These are phyloP conservation scores for Myotis planiceps DNA, from an alignment of 2,797 vertebrate species.

Conservation along the genomic window DNA sequence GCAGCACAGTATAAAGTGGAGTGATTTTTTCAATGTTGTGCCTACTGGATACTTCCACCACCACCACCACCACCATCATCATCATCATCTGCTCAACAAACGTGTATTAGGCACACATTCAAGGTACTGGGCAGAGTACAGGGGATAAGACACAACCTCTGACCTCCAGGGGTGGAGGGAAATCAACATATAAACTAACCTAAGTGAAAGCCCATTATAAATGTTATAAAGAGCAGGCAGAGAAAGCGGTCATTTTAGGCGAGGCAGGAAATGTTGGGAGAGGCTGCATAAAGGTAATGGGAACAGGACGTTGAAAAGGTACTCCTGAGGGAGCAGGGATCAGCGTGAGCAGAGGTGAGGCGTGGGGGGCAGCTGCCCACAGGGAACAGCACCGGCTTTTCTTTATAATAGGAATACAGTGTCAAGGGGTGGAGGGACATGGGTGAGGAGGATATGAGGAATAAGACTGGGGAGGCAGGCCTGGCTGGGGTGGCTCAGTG, in stretches of 20 bases:
- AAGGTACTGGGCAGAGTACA: neutral
- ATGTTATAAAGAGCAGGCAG: neutral
- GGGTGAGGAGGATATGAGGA: too few relatives aligned
- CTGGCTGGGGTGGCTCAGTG: too few relatives aligned
- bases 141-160: neutral
- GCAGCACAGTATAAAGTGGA: neutral
- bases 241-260: neutral
- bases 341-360: fast-evolving
- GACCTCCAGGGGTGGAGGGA: neutral
- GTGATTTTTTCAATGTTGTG: neutral
- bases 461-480: neutral
- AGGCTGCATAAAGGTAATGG: neutral
- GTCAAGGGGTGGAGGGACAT: neutral
- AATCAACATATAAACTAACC: fast-evolving
- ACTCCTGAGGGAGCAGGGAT: neutral
- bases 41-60: neutral
- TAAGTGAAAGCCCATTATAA: neutral
- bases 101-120: neutral
- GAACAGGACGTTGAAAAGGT: neutral
- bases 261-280: neutral
- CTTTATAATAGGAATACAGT: neutral
- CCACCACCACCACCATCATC: fast-evolving
- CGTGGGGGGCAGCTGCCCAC: fast-evolving
- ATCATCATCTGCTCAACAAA: neutral
- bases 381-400: fast-evolving